Evolutionary conservation across 1,140 invertebrate genomes (phyloP).

Genomic region (Bombus impatiens): DNA sequence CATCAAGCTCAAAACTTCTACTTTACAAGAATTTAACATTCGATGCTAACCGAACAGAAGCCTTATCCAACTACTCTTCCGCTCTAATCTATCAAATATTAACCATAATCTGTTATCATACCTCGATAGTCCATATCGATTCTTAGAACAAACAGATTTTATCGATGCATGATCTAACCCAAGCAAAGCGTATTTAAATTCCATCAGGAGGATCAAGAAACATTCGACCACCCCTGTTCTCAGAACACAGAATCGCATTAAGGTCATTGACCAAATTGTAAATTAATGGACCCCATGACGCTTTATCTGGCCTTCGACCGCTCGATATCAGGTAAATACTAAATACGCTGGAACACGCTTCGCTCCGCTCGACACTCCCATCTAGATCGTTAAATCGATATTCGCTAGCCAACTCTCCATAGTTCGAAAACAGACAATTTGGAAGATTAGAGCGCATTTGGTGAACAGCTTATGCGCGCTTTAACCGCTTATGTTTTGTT

Average conservation of each 20-base stretch:
- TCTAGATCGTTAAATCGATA: constrained; percentile 28
- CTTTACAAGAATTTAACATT: too few relatives aligned
- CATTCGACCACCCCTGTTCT: constrained; percentile 17
- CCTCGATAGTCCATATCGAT: too few relatives aligned
- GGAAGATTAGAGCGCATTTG: constrained; percentile 59
- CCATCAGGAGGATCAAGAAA: neutral
- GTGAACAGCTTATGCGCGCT: constrained; percentile 52
- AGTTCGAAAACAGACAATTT: constrained; percentile 57
- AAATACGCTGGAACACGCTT: neutral
- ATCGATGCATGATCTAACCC: neutral
- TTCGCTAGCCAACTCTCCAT: constrained; percentile 37
- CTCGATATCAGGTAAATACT: constrained; percentile 31
- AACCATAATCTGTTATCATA: neutral
- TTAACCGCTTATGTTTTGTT: constrained; percentile 45
- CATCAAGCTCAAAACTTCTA: too few relatives aligned
- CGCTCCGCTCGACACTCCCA: neutral
- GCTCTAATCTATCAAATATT: neutral
- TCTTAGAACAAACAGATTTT: neutral
- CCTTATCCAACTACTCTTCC: neutral
- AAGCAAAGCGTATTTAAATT: neutral
- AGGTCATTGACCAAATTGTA: constrained; percentile 44
- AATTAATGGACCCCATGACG: constrained; percentile 37
- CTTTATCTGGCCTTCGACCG: constrained; percentile 28
- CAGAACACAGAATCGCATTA: constrained; percentile 1
- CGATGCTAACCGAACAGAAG: too few relatives aligned